Evolutionary conservation across 2,888 invertebrate genomes (phyloP).

Genomic region (Caenorhabditis virilis): DNA sequence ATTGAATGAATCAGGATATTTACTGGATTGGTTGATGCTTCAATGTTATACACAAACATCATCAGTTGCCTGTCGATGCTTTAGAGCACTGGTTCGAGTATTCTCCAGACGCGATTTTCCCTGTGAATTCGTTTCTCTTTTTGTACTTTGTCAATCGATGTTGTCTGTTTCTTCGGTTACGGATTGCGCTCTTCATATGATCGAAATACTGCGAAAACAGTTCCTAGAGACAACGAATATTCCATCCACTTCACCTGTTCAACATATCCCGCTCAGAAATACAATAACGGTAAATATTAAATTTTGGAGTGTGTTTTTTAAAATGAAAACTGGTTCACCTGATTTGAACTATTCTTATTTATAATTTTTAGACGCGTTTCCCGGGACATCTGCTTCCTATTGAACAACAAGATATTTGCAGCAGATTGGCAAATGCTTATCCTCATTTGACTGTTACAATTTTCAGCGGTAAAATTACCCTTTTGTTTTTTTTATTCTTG

Average conservation of each 20-base stretch:
- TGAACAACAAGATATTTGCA: conserved; percentile 83
- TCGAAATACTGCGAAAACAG: conserved; percentile 87
- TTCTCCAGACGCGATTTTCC: conserved; percentile 93
- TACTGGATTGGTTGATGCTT: conserved; percentile 97
- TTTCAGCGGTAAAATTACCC: conserved; percentile 5
- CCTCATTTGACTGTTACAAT: conserved; percentile 94
- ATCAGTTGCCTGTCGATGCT: conserved; percentile 89
- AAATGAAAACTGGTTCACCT: too few species aligned
- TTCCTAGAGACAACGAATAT: conserved; percentile 77
- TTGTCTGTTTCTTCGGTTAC: conserved; percentile 47
- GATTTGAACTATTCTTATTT: too few species aligned
- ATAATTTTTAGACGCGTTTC: not conserved
- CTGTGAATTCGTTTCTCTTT: conserved; percentile 82
- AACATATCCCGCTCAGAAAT: conserved; percentile 6
- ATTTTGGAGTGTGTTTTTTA: too few species aligned
- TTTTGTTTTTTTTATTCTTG: not conserved
- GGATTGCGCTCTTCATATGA: conserved; percentile 83
- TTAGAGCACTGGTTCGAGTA: conserved; percentile 90
- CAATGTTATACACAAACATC: conserved; percentile 78
- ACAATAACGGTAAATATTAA: too few species aligned
- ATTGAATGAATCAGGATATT: conserved; percentile 86
- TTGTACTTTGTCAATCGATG: conserved; percentile 85
- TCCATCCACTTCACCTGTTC: conserved; percentile 17
- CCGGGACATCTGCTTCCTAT: conserved; percentile 77
- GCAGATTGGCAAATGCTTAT: conserved; percentile 89